Base-by-base conservation (phyloP, 2,888 invertebrate species). In the Craniophora ligustri region DNA sequence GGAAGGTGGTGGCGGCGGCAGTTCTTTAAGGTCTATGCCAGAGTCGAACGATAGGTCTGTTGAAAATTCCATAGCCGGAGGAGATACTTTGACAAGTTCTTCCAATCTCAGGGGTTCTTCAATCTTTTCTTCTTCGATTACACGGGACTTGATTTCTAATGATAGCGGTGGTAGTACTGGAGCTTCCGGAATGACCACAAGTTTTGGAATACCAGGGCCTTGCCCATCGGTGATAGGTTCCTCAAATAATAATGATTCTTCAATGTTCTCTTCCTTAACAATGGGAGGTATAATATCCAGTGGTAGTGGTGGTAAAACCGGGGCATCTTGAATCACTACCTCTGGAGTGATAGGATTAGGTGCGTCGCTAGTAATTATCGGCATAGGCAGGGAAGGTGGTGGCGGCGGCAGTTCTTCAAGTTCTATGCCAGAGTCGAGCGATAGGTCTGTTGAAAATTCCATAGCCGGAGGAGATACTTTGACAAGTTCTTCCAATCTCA, bases 51-150 rank as follows among this genome's bases (percentile, higher is more conserved):
- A 1, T 35, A 18, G 11, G 5, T 11, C 11, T 11, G 6, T n/a
- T 6, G 11, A 35, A 1, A 15, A 15, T 14, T 26, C 26, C 6
- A 5, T 1, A 15, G 2, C n/a, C 26, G 15, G 10, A 10, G 19
- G 15, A 10, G 13, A 15, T 26, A 10, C 26, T 26, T 8, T n/a
- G n/a, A n/a, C 26, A 6, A 26, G 1, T 6, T 54, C 26, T 8
- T 40, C 40, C 21, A 40, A 40, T n/a, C 38, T 3, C 32, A 39
- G 8, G 18, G 51, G 60, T 23, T 41, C 18, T 36, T 54, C 45
- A 28, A 28, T 30, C 14, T 40, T 45, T 4, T 21, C 3, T 15
- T 41, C 49, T 31, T 53, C 26, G 11, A 5, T 8, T 6, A 18
- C 8, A 15, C n/a, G 31, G 18, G 0, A 32, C 8, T 1, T n/a